phyloP scores from a whole-genome alignment of 2,797 vertebrate species.

The Sparus aurata region DNA sequence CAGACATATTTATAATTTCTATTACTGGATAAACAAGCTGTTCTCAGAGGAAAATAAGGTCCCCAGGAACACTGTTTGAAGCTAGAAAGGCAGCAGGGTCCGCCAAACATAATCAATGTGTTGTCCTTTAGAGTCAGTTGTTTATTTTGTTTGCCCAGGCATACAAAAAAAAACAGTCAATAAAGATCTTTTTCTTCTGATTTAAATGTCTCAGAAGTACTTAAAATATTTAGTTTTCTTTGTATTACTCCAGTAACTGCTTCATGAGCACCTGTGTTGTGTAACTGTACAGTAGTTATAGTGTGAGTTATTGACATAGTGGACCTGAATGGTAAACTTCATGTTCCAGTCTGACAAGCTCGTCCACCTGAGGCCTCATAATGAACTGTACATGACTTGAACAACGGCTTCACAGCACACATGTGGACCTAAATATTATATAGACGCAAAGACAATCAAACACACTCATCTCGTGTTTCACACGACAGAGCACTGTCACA shows the following conservation, averaged over 20 bases:
- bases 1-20: no score
- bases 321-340: constrained; percentile 53
- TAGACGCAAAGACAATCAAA: neutral
- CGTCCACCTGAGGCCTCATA: constrained; percentile 34
- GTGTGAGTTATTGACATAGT: constrained; percentile 62
- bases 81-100: no score
- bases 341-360: constrained; percentile 47
- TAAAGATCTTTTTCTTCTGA: no score
- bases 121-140: no score
- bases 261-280: constrained; percentile 31
- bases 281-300: constrained; percentile 36
- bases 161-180: no score
- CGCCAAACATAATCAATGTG: no score
- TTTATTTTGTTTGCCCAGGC: no score
- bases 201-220: no score
- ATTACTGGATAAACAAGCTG: no score
- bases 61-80: no score
- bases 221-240: neutral
- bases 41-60: no score
- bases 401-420: constrained; percentile 41
- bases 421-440: neutral
- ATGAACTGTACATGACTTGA: constrained; percentile 53
- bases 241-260: constrained; percentile 1
- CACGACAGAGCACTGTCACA: neutral
- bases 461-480: neutral